Evolutionary conservation across 2,113 vertebrate species (phyloP).

Genomic region (Propithecus coquereli): DNA sequence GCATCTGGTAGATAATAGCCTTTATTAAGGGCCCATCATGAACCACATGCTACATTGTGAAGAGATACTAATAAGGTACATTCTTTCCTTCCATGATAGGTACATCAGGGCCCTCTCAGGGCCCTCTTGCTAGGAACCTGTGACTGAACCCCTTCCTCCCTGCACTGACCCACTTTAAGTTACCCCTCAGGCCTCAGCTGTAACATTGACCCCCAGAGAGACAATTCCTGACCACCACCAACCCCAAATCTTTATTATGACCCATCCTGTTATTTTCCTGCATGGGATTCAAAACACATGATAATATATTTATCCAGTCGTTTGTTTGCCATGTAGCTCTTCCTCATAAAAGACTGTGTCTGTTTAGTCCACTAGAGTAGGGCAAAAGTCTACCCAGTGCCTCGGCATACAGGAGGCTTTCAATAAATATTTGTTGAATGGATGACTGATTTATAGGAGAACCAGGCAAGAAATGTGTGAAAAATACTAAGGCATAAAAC

Average conservation of each 20-base stretch:
- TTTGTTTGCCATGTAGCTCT: not conserved
- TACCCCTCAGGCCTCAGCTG: not conserved
- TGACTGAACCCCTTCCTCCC: not conserved
- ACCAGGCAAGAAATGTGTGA: constrained; percentile 65
- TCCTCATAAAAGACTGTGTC: not conserved
- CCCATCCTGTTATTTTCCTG: not conserved
- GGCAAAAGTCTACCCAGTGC: not conserved
- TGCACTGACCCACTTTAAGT: not conserved
- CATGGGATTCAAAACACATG: not conserved
- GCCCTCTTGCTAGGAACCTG: not conserved
- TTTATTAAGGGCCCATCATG: not conserved
- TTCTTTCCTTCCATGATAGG: not conserved
- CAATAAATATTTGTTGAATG: constrained; percentile 60
- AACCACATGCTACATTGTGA: not conserved
- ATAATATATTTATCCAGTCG: not conserved
- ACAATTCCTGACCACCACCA: not conserved
- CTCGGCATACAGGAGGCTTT: not conserved
- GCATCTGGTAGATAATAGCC: not conserved
- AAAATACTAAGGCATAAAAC: constrained; percentile 70
- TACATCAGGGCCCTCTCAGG: not conserved
- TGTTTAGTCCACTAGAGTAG: not conserved
- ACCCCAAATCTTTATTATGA: not conserved
- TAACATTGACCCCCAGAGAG: not conserved
- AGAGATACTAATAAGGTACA: not conserved
- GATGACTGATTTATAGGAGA: constrained; percentile 50